Base-by-base conservation (phyloP, 1,140 invertebrate species). In the Stenopsyche tienmushanensis region DNA sequence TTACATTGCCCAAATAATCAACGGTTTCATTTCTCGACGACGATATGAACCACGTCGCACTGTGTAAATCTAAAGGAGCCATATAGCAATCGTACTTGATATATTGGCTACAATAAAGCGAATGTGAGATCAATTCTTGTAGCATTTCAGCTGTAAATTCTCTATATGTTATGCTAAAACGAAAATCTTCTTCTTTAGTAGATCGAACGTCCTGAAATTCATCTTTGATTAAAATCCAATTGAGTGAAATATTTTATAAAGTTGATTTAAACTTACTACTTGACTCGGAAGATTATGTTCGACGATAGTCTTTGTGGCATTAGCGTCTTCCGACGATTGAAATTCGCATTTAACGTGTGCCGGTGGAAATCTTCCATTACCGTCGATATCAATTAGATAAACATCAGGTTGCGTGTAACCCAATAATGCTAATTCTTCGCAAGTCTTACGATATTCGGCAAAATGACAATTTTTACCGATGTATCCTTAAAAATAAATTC, bases 401-500 rank as follows among this genome's bases (percentile, higher is more conserved):
- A 95, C 91, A 69, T 94, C 92, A 39, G 92, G 90, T 72, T 93
- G 86, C 0, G 88, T 92, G 71, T 92, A 92, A 20, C 88, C 88
- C 3, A 95, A 76, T 2, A 96, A 80, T 9, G 92, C 93, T 45
- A 97, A 75, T 73, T 96, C 93, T 78, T 97, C 93, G 75, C 94
- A 97, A 0, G 93, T 95, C 74, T 92, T 90, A 64, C 91, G 86
- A 73, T 92, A 94, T 55, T 89, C 85, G 8, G 94, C 90, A 73
- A 97, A 97, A 75, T 97, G 94, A 72, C 94, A 97, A 73, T 96
- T 94, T 74, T 92, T 92, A 26, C 94, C 94, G 42, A 91, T 92
- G 63, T 91, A 91, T 1, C 89, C 80, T 79, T 59, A 10, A 71
- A 73, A 25, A 54, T 9, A 42, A 53, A 60, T 21, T 52, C 24